Evolutionary conservation across 2,113 vertebrate species (phyloP).

Genomic region (Tonatia bakeri): DNA sequence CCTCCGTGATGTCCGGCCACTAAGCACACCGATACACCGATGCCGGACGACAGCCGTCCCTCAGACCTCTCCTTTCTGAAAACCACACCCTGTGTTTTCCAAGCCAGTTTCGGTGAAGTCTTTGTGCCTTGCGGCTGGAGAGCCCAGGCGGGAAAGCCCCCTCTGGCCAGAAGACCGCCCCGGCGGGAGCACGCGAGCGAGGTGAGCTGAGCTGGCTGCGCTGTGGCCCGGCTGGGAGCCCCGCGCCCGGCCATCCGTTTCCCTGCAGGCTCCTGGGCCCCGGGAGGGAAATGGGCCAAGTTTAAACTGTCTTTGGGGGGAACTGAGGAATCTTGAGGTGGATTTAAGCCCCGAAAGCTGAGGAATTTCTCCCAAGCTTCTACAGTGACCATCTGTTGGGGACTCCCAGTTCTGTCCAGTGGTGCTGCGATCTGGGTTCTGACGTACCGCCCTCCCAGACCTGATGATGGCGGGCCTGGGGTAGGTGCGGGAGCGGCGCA

Average conservation of each 20-base stretch:
- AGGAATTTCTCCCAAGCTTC: background rate
- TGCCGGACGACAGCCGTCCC: background rate
- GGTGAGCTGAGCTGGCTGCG: no score
- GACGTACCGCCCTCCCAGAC: background rate
- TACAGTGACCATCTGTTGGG: background rate
- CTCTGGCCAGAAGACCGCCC: background rate
- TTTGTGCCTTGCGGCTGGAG: background rate
- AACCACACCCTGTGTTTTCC: background rate
- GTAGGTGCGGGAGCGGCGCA: no score
- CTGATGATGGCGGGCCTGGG: rapidly evolving
- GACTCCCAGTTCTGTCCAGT: background rate
- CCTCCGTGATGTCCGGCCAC: background rate
- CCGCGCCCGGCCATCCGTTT: background rate
- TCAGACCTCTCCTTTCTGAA: background rate
- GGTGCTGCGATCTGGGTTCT: background rate
- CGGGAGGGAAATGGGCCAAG: background rate
- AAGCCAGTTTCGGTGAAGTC: background rate
- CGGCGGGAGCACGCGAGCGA: background rate
- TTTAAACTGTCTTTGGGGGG: background rate
- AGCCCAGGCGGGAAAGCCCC: background rate
- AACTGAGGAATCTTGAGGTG: background rate
- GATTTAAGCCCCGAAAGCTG: background rate
- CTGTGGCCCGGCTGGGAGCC: no score
- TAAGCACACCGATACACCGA: no score
- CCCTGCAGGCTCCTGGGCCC: background rate